Evolutionary conservation across 2,797 vertebrate genomes (phyloP).

Genomic region (Propithecus deckenii): DNA sequence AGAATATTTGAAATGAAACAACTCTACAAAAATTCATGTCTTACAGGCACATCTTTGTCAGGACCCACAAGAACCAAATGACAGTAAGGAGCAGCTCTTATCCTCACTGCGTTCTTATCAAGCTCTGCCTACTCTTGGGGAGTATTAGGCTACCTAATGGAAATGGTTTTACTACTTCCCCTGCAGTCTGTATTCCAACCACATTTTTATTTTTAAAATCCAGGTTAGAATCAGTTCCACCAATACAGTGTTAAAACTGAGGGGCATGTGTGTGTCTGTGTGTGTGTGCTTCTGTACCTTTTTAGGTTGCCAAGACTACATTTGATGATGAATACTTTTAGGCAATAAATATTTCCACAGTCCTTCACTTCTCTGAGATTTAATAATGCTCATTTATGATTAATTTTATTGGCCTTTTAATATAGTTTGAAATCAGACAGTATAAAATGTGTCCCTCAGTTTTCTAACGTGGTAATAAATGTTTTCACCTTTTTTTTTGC

Average conservation of each 20-base stretch:
- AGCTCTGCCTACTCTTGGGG: background rate
- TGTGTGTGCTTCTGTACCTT: background rate
- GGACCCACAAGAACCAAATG: slow-evolving; percentile 12
- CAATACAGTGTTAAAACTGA: background rate
- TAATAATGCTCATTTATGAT: slow-evolving; percentile 4
- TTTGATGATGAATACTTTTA: slow-evolving; percentile 2
- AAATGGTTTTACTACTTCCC: background rate
- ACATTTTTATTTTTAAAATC: slow-evolving; percentile 20
- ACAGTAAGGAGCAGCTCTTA: background rate
- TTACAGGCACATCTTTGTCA: background rate
- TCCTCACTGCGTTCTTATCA: background rate
- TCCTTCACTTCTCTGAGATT: background rate
- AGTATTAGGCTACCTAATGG: background rate
- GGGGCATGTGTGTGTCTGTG: background rate
- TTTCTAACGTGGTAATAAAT: slow-evolving; percentile 21
- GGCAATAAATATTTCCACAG: background rate
- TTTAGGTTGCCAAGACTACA: background rate
- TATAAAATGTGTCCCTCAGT: slow-evolving; percentile 21
- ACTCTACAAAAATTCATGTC: background rate
- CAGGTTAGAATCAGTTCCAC: background rate
- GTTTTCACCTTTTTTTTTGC: background rate
- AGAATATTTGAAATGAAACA: slow-evolving; percentile 21
- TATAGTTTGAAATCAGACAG: background rate
- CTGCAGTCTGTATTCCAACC: background rate
- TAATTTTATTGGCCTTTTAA: slow-evolving; percentile 42